phyloP scores from a whole-genome alignment of 2,888 invertebrate species.

The Romanomermis culicivorax region DNA sequence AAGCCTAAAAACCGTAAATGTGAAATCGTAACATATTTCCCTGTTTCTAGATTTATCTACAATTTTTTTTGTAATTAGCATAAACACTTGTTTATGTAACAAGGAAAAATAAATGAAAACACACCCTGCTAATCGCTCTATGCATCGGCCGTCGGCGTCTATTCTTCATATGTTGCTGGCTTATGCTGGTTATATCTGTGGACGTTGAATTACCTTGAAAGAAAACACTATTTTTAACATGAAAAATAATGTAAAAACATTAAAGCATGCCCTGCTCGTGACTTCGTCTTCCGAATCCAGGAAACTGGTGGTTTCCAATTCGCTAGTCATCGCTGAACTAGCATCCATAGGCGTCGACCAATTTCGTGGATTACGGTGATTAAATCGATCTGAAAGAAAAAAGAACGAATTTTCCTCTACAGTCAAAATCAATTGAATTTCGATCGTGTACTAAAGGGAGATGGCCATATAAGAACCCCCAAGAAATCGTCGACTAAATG shows the following conservation, averaged over 20 bases:
- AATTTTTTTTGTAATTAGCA: not conserved
- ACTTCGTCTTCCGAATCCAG: slow-evolving; percentile 71
- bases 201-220: not conserved
- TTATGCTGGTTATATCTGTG: slow-evolving; percentile 28
- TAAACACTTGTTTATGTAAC: not conserved
- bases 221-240: not conserved
- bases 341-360: slow-evolving; percentile 16
- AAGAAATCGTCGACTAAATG: no score
- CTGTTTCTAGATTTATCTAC: no score
- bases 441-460: no score
- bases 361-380: not conserved
- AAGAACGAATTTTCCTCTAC: no score
- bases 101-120: not conserved
- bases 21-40: no score
- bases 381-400: not conserved
- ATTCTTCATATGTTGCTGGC: slow-evolving; percentile 32
- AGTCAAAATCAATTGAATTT: no score
- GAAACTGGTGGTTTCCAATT: slow-evolving; percentile 81
- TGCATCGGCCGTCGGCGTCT: slow-evolving; percentile 37
- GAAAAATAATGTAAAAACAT: not conserved
- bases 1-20: slow-evolving; percentile 42
- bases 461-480: no score
- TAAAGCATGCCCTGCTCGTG: slow-evolving; percentile 37
- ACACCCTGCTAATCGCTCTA: slow-evolving; percentile 7
- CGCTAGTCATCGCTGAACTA: slow-evolving; percentile 69